Conservation (phyloP, 2,888 invertebrate genomes). For the Ochlodes sylvanus region DNA sequence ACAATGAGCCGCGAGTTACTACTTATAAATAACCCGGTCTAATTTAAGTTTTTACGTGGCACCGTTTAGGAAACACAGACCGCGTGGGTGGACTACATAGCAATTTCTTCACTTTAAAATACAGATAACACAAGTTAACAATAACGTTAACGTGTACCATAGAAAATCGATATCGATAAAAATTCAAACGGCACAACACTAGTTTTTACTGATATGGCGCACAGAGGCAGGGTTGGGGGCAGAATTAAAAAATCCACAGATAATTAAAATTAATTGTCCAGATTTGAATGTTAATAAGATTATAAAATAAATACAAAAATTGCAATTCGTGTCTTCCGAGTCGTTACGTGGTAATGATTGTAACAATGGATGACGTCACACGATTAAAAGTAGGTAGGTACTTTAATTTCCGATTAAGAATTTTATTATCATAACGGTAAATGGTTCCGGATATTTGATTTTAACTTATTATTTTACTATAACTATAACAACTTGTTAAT, state of each 20-base stretch:
- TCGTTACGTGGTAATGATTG: conserved; percentile 38
- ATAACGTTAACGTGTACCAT: conserved; percentile 38
- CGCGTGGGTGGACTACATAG: conserved; percentile 32
- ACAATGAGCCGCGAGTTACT: conserved; percentile 40
- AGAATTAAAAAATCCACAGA: conserved; percentile 41
- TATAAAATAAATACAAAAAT: conserved; percentile 30
- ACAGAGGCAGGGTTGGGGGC: conserved; percentile 50
- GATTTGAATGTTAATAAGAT: conserved; percentile 11
- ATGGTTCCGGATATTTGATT: conserved; percentile 38
- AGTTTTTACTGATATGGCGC: conserved; percentile 64
- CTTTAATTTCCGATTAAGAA: conserved; percentile 31
- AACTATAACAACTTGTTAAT: not conserved
- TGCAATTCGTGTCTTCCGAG: conserved; percentile 33
- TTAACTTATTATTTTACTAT: conserved; percentile 14
- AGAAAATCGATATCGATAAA: conserved; percentile 58
- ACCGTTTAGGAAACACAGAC: conserved; percentile 36
- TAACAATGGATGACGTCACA: conserved; percentile 71
- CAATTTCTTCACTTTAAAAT: conserved; percentile 16
- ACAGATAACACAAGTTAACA: conserved; percentile 4
- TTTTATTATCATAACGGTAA: conserved; percentile 1
- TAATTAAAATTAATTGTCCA: conserved; percentile 40
- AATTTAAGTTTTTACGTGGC: conserved; percentile 40
- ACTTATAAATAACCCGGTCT: conserved; percentile 45
- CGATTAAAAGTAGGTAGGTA: conserved; percentile 41
- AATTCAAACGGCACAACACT: conserved; percentile 54